phyloP scores from a whole-genome alignment of 2,797 vertebrate genomes.

The Microctenopoma steveboyesi region DNA sequence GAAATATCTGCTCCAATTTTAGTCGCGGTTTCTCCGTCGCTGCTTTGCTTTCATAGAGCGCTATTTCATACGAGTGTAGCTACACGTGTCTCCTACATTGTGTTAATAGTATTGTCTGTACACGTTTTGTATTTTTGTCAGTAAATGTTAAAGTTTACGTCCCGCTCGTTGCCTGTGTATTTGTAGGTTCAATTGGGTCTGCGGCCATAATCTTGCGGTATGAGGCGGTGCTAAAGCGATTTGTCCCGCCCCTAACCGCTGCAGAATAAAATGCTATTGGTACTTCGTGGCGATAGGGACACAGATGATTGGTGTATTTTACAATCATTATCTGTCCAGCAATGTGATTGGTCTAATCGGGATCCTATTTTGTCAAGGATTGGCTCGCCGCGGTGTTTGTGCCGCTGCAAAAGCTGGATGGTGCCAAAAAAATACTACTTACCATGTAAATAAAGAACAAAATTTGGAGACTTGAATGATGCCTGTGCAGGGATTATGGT shows the following conservation, averaged over 20 bases:
- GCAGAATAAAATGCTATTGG: constrained; percentile 59
- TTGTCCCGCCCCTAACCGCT: constrained; percentile 61
- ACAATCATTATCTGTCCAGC: background rate
- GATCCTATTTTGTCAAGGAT: background rate
- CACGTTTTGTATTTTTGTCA: constrained; percentile 41
- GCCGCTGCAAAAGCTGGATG: background rate
- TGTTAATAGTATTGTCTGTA: constrained; percentile 8
- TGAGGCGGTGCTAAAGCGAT: constrained; percentile 58
- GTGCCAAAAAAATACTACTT: background rate
- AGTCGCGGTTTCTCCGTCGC: constrained; percentile 49
- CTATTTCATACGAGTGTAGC: background rate
- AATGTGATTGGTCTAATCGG: constrained; percentile 53
- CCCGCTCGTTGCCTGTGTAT: constrained; percentile 46
- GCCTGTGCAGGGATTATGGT: too few relatives aligned
- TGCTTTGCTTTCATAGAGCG: constrained; percentile 29
- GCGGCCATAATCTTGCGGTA: constrained; percentile 85
- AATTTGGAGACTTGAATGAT: background rate
- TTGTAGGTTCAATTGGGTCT: constrained; percentile 66
- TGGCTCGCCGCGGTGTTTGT: constrained; percentile 34
- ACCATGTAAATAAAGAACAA: background rate
- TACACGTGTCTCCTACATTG: constrained; percentile 34
- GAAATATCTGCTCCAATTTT: constrained; percentile 72
- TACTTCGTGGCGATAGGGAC: fast-evolving
- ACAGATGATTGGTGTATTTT: constrained; percentile 40
- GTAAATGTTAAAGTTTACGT: constrained; percentile 70